Conservation (phyloP, 2,113 vertebrate species). For the Halcyon senegalensis region DNA sequence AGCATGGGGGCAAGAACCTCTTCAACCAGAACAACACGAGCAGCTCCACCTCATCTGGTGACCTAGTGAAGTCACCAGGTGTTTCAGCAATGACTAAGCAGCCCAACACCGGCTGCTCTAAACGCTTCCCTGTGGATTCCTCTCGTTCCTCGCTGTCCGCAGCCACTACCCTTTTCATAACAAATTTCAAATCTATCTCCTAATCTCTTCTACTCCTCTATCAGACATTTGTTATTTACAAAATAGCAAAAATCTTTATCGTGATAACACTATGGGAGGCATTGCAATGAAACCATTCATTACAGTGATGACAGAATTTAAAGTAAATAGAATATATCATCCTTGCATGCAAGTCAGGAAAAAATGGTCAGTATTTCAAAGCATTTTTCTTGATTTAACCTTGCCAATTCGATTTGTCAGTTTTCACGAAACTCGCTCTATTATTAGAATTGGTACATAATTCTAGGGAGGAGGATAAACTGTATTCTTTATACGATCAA, state of each 20-base stretch:
- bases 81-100: neutral
- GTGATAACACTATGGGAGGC: neutral
- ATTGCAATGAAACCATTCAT: neutral
- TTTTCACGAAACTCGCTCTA: neutral
- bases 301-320: neutral
- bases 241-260: slow-evolving; percentile 8
- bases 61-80: neutral
- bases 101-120: neutral
- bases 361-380: neutral
- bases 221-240: neutral
- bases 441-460: neutral
- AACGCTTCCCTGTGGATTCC: neutral
- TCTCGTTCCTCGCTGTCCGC: neutral
- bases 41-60: neutral
- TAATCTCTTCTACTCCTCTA: neutral
- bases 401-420: neutral
- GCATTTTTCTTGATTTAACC: neutral
- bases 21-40: neutral
- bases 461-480: neutral
- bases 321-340: neutral
- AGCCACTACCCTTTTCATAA: neutral
- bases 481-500: neutral
- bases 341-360: neutral
- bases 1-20: neutral
- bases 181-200: neutral